These are phyloP conservation scores for Oryzias melastigma DNA, from an alignment of 2,113 vertebrate genomes.

Conservation along the genomic window DNA sequence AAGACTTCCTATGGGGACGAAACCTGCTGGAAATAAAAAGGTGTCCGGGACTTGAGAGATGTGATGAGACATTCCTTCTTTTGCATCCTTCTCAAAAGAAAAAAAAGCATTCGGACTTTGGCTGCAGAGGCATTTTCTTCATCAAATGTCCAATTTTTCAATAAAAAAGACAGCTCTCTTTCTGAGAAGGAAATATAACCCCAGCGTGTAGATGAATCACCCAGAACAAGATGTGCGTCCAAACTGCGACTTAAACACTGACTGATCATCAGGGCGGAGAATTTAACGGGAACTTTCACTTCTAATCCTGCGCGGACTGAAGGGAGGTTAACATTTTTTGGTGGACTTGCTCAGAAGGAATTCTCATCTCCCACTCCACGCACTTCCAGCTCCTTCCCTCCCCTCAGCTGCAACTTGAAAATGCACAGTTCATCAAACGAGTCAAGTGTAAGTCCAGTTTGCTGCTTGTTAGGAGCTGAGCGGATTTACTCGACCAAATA, in stretches of 20 bases:
- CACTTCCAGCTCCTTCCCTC: conserved; percentile 19
- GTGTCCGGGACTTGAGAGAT: conserved; percentile 64
- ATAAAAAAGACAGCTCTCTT: neutral
- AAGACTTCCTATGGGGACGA: conserved; percentile 45
- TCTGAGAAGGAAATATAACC: conserved; percentile 29
- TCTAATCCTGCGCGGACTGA: conserved; percentile 7
- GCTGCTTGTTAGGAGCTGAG: conserved; percentile 52
- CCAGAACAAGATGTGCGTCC: conserved; percentile 41
- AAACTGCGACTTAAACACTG: conserved; percentile 42
- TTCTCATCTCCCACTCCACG: conserved; percentile 33
- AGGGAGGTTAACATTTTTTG: conserved; percentile 35
- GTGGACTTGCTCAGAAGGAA: conserved; percentile 54
- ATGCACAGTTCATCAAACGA: conserved; percentile 65
- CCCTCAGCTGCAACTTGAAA: conserved; percentile 42
- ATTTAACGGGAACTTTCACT: conserved; percentile 54
- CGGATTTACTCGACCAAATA: conserved; percentile 60
- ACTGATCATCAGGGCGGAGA: conserved; percentile 34
- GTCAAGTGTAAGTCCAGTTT: conserved; percentile 51
- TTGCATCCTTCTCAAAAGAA: conserved; percentile 41
- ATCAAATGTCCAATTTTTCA: conserved; percentile 47
- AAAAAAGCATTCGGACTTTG: conserved; percentile 51
- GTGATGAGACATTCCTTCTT: conserved; percentile 55
- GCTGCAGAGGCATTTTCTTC: conserved; percentile 47
- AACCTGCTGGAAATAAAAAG: conserved; percentile 64
- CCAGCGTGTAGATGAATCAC: conserved; percentile 31